Conservation (phyloP, 2,888 invertebrate species). For the Acanthococcus lagerstroemiae region DNA sequence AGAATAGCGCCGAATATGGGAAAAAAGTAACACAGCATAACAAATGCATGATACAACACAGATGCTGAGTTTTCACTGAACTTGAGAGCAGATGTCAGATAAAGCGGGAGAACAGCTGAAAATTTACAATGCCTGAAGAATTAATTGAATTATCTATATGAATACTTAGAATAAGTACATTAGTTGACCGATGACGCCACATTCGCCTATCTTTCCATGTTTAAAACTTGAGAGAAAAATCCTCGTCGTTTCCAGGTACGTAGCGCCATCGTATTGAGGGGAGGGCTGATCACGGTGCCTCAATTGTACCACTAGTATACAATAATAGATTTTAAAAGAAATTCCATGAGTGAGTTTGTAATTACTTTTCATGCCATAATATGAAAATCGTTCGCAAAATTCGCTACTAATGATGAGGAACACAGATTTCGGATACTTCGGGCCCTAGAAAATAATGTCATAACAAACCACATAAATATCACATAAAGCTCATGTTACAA, state of each 20-base stretch:
- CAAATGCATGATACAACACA: conserved; percentile 78
- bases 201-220: too few species aligned
- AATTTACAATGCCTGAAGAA: conserved; percentile 34
- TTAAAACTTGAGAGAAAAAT: too few species aligned
- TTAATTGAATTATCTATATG: too few species aligned
- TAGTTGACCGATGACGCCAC: too few species aligned
- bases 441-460: conserved; percentile 48
- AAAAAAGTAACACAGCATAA: conserved; percentile 80
- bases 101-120: conserved; percentile 84
- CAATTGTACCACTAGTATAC: too few species aligned
- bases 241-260: too few species aligned
- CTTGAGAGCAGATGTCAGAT: conserved; percentile 66
- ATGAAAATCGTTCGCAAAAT: conserved; percentile 94
- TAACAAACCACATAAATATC: not conserved
- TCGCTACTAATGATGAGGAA: conserved; percentile 93
- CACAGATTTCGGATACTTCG: conserved; percentile 75
- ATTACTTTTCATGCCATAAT: conserved; percentile 94
- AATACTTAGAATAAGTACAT: too few species aligned
- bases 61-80: conserved; percentile 67
- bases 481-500: not conserved
- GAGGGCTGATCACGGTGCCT: too few species aligned
- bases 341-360: too few species aligned
- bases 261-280: too few species aligned
- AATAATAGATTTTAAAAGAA: too few species aligned
- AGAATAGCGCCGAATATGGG: conserved; percentile 85